A percentile compares a stretch with the other conserved stretches of the same genome.
phyloP scores from a whole-genome alignment of 2,113 vertebrate genomes.

The Bubalus kerabau region DNA sequence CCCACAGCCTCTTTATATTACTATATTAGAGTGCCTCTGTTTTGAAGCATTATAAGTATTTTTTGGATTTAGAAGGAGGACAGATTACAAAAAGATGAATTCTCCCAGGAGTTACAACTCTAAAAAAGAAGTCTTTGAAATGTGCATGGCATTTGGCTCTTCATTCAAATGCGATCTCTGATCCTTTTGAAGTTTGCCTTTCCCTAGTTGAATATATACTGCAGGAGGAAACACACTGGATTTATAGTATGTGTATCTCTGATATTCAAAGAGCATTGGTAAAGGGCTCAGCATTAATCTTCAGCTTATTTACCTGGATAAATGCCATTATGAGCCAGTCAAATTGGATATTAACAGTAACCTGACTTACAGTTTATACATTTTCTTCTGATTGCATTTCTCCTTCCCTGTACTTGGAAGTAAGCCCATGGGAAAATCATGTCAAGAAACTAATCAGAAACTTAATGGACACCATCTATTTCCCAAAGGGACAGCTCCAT shows the following conservation, averaged over 20 bases:
- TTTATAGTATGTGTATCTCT: not conserved
- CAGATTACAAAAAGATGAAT: not conserved
- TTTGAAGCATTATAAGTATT: not conserved
- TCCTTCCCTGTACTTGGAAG: not conserved
- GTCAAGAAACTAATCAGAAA: not conserved
- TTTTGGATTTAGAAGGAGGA: not conserved
- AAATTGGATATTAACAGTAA: not conserved
- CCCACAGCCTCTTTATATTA: not conserved
- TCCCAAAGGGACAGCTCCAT: not conserved
- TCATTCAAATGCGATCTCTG: not conserved
- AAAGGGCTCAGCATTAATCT: not conserved
- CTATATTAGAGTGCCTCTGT: not conserved
- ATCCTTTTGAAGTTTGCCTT: conserved; percentile 3
- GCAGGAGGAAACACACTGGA: not conserved
- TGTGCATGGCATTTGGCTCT: not conserved
- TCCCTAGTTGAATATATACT: not conserved
- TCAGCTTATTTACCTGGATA: not conserved
- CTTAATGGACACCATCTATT: not conserved
- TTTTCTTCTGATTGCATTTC: not conserved
- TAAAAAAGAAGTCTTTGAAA: not conserved
- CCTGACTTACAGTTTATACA: not conserved
- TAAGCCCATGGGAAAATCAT: not conserved
- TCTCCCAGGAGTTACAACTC: not conserved
- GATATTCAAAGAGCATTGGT: not conserved
- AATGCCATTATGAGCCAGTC: not conserved